A percentile compares a stretch with the other conserved stretches of the same genome.
Evolutionary conservation across 1,140 invertebrate species (phyloP).

Genomic region (Drosophila oshimai): DNA sequence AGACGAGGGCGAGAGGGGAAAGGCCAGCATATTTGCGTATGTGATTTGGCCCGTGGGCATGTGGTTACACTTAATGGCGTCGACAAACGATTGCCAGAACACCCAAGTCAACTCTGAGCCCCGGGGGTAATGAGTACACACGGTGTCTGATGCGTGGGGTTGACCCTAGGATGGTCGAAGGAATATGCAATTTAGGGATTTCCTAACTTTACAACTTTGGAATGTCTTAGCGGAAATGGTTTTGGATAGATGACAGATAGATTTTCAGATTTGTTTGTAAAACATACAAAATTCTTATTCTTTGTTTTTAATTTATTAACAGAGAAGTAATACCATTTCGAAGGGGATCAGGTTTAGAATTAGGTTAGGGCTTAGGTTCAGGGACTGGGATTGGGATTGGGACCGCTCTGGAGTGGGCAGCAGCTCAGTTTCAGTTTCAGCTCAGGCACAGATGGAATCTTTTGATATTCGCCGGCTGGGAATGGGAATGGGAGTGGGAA

Average conservation of each 20-base stretch:
- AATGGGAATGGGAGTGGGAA: not conserved
- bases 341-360: too few relatives aligned
- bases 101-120: slow-evolving; percentile 5
- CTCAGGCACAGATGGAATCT: slow-evolving; percentile 19
- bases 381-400: not conserved
- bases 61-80: slow-evolving; percentile 72
- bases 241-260: too few relatives aligned
- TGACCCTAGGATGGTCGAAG: not conserved
- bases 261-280: too few relatives aligned
- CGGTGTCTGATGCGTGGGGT: not conserved
- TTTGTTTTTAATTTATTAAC: too few relatives aligned
- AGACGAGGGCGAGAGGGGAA: slow-evolving; percentile 1
- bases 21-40: slow-evolving; percentile 56
- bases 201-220: too few relatives aligned
- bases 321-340: too few relatives aligned
- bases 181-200: not conserved
- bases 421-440: slow-evolving; percentile 3
- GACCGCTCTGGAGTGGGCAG: not conserved
- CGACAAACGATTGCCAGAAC: slow-evolving; percentile 60
- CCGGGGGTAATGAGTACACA: too few relatives aligned
- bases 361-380: too few relatives aligned
- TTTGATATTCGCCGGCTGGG: slow-evolving; percentile 46
- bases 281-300: too few relatives aligned
- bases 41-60: slow-evolving; percentile 62
- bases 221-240: too few relatives aligned